phyloP scores from a whole-genome alignment of 1,140 invertebrate species.

The Aphaenogaster ashmeadi region DNA sequence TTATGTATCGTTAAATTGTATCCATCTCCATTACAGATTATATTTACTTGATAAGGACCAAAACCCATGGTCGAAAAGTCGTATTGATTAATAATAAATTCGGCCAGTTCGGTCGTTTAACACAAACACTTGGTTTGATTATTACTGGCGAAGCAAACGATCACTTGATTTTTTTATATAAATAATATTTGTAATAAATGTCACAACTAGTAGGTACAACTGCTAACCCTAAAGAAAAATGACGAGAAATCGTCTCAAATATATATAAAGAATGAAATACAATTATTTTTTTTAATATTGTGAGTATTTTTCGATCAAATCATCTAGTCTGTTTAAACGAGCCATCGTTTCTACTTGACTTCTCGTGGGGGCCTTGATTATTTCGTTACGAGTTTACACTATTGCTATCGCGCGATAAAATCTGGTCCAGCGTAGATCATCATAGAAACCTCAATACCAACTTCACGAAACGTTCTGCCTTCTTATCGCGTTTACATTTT shows the following conservation, averaged over 20 bases:
- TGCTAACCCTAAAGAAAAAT: background rate
- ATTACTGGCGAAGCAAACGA: no score
- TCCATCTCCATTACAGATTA: no score
- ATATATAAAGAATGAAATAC: background rate
- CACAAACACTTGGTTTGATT: no score
- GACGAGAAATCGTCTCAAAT: background rate
- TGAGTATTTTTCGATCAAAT: background rate
- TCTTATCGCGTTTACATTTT: conserved; percentile 64
- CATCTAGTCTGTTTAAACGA: background rate
- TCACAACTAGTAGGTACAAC: background rate
- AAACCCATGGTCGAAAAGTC: no score
- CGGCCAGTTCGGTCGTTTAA: no score
- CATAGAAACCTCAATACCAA: conserved; percentile 39
- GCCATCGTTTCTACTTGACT: conserved; percentile 1
- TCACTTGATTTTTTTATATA: no score
- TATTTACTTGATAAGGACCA: no score
- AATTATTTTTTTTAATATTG: background rate
- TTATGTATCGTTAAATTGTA: no score
- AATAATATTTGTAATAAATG: background rate
- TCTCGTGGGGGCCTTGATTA: conserved; percentile 28
- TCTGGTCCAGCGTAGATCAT: conserved; percentile 50
- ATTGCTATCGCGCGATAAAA: conserved; percentile 55
- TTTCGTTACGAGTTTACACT: conserved; percentile 44
- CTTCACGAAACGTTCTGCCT: conserved; percentile 7
- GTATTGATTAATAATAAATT: no score